A percentile compares a stretch with the other conserved stretches of the same genome.
Evolutionary conservation across 1,140 invertebrate species (phyloP).

Genomic region (Ceratosolen fusciceps): DNA sequence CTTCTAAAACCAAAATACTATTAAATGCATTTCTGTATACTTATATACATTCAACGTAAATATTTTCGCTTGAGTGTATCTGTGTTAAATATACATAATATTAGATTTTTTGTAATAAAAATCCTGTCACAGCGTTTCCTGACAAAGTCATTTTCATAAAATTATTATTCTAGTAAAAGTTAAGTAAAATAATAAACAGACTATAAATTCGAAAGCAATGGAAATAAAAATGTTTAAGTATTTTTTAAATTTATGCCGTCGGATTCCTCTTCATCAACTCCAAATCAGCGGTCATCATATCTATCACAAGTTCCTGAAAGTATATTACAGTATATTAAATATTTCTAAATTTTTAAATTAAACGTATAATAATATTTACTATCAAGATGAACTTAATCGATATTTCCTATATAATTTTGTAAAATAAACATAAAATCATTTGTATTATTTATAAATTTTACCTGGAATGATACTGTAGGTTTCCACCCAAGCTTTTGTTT

Average conservation of each 20-base stretch:
- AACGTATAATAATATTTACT: background rate
- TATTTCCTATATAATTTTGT: no score
- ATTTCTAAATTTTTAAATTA: slow-evolving; percentile 25
- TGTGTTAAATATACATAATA: background rate
- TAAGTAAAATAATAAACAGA: background rate
- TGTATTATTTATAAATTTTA: slow-evolving; percentile 58
- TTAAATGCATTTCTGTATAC: background rate
- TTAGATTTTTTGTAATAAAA: slow-evolving; percentile 10
- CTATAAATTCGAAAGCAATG: background rate
- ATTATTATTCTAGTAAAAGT: slow-evolving; percentile 3
- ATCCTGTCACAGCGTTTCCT: background rate
- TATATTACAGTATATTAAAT: slow-evolving; percentile 45
- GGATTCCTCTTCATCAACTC: slow-evolving; percentile 94
- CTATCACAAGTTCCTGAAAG: slow-evolving; percentile 86
- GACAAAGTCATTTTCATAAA: background rate
- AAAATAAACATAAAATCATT: no score
- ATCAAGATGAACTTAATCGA: no score
- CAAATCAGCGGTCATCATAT: slow-evolving; percentile 97
- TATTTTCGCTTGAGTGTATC: background rate
- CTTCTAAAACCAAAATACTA: background rate
- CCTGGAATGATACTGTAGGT: slow-evolving; percentile 86
- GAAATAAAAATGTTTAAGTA: slow-evolving; percentile 12
- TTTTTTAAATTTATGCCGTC: slow-evolving; percentile 70
- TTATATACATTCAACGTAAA: slow-evolving; percentile 13
- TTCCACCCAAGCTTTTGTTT: slow-evolving; percentile 88